Evolutionary conservation across 2,113 vertebrate genomes (phyloP).

Genomic region (Struthio camelus): DNA sequence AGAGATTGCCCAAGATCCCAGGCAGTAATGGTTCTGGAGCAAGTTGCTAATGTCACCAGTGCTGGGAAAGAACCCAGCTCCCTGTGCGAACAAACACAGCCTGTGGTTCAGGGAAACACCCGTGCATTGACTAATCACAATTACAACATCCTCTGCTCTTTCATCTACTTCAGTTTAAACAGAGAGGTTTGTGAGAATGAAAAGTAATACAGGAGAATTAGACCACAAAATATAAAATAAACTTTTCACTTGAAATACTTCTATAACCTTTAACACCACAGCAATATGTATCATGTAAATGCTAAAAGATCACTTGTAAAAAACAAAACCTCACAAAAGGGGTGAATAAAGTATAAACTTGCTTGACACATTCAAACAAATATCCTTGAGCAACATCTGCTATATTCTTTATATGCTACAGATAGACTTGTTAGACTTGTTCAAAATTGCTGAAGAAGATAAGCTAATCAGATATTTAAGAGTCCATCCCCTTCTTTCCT

Average conservation of each 20-base stretch:
- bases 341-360: background rate
- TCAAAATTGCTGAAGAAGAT: background rate
- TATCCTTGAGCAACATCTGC: background rate
- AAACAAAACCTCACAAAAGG: background rate
- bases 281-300: background rate
- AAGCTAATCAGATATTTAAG: background rate
- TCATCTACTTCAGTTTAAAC: background rate
- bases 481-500: background rate
- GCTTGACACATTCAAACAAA: background rate
- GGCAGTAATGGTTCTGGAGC: background rate
- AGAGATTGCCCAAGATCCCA: no score
- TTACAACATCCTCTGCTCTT: background rate
- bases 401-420: background rate
- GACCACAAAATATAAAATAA: background rate
- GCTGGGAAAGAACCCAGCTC: background rate
- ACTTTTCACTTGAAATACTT: background rate
- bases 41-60: background rate
- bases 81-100: accelerated
- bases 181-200: background rate
- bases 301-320: background rate
- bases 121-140: background rate
- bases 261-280: background rate
- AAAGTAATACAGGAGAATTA: background rate
- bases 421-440: background rate
- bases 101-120: background rate